Percentiles rank a stretch among this genome's conserved stretches.
Conservation (phyloP, 2,797 vertebrate species). For the Benthosema pterotum region DNA sequence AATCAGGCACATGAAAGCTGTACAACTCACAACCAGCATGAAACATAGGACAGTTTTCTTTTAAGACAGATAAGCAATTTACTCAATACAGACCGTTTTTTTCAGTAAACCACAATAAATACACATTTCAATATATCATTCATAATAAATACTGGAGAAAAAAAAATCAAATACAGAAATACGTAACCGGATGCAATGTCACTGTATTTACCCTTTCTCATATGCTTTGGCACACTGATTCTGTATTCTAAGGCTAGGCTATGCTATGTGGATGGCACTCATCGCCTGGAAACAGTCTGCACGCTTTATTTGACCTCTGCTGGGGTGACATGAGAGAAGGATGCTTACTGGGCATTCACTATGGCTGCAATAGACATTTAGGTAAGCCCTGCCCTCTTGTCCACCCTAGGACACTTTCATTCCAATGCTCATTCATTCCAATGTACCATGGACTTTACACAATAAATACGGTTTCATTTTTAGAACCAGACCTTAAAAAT, state of each 20-base stretch:
- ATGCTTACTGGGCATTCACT: conserved; percentile 12
- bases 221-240: conserved; percentile 70
- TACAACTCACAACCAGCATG: conserved; percentile 88
- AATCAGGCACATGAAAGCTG: conserved; percentile 86
- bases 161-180: conserved; percentile 86
- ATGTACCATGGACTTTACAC: too few species aligned
- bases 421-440: too few species aligned
- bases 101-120: conserved; percentile 97
- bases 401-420: too few species aligned
- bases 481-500: too few species aligned
- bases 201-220: conserved; percentile 48
- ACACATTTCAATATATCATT: conserved; percentile 93
- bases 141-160: conserved; percentile 94
- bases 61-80: conserved; percentile 89
- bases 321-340: conserved; percentile 31
- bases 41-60: conserved; percentile 78
- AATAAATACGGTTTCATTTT: too few species aligned
- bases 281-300: conserved; percentile 62
- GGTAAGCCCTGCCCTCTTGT: too few species aligned
- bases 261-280: conserved; percentile 44
- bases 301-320: conserved; percentile 31
- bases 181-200: conserved; percentile 59
- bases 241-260: conserved; percentile 20
- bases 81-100: conserved; percentile 88
- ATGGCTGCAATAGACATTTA: too few species aligned